These are phyloP conservation scores for Sitta carolinensis DNA, from an alignment of 2,797 vertebrate genomes.

Conservation along the genomic window DNA sequence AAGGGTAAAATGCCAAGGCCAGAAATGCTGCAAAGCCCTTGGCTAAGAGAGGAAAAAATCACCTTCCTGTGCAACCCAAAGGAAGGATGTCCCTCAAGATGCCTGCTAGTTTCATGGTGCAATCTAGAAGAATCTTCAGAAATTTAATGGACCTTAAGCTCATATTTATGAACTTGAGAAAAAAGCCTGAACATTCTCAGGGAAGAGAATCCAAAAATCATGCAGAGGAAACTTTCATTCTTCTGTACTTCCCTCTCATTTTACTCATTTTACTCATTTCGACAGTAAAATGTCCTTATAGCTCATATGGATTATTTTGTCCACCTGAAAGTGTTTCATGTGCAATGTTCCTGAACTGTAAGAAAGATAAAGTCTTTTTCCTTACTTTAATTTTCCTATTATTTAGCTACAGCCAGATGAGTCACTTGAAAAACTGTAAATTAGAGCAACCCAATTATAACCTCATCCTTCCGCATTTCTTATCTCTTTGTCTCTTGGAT, in stretches of 20 bases:
- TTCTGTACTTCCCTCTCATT: background rate
- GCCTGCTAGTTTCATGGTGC: background rate
- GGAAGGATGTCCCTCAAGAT: background rate
- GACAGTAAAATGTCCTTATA: too few species aligned
- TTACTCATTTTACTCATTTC: background rate
- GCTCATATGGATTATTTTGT: accelerated
- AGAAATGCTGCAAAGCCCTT: background rate
- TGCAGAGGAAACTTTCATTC: background rate
- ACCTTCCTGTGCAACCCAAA: background rate
- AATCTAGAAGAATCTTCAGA: background rate
- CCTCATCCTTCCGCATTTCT: background rate
- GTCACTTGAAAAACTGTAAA: background rate
- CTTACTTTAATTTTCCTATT: background rate
- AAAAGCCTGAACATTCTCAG: background rate
- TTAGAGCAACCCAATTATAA: background rate
- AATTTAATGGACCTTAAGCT: background rate
- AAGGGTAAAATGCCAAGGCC: background rate
- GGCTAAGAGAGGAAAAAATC: background rate
- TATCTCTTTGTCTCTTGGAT: background rate
- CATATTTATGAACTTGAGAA: background rate
- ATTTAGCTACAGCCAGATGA: background rate
- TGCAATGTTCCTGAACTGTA: background rate
- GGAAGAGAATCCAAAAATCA: background rate
- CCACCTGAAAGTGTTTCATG: background rate
- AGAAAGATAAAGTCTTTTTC: background rate